Base-by-base conservation (phyloP, 2,113 vertebrate species). In the Cyprinodon variegatus region DNA sequence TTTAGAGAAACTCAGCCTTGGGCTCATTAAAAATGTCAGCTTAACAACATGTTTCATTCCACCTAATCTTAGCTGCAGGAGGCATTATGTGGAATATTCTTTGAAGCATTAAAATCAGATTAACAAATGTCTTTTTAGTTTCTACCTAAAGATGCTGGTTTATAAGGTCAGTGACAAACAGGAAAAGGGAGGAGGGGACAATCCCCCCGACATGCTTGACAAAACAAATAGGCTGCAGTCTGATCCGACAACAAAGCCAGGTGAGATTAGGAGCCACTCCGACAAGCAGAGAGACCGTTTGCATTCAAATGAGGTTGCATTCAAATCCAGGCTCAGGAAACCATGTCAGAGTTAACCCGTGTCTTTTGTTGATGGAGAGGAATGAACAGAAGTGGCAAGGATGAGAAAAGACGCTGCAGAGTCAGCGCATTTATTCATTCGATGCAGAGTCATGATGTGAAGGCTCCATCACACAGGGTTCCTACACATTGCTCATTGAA, bases 301-400 rank as follows among this genome's bases (percentile, higher is more conserved):
- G 70, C 80, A 88, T 87, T 88, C 83, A 86, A 73, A 88, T 77
- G 78, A 72, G 78, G 38, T 43, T 1, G 39, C 72, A 83, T 84
- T 86, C 73, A 85, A 77, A 86, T 81, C 20, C 59, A 63, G 61
- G 60, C 48, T 68, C 66, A 48, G 61, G 65, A 70, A 73, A 68
- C 66, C 45, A 60, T 3, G 1, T 57, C 4, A n/a, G 60, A 59
- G 67, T 75, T 79, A 83, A 83, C 65, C 15, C 29, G 40, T 69
- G 61, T 41, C 10, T 43, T 72, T 77, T 68, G 39, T 64, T 37
- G 1, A 45, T 8, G 40, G 20, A 39, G 70, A 57, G 74, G 45
- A 57, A 7, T 20, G 65, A 62, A 38, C 48, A 36, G 29, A 59
- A 45, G 15, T 68, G 82, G 70, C 65, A 85, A 77, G 68, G 41